Conservation (phyloP, 2,888 invertebrate genomes). For the Alloscopus bannaensis region DNA sequence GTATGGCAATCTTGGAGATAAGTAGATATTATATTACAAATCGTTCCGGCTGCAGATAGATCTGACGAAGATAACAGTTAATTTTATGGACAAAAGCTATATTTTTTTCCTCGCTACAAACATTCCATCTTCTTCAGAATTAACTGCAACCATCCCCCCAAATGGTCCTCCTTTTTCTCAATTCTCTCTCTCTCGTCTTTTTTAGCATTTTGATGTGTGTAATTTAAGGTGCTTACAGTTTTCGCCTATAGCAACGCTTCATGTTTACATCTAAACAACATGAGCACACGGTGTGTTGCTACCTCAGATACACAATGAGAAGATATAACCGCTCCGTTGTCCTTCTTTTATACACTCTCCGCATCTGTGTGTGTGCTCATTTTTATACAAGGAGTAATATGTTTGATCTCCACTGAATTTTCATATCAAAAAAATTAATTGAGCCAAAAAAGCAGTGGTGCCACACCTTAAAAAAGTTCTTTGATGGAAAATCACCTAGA, state of each 20-base stretch:
- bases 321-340: background rate
- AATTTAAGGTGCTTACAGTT: slow-evolving; percentile 49
- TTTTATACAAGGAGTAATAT: slow-evolving; percentile 20
- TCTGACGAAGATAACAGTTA: slow-evolving; percentile 26
- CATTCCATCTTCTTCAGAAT: background rate
- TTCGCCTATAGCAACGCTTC: slow-evolving; percentile 39
- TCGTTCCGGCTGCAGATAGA: no score
- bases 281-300: slow-evolving; percentile 31
- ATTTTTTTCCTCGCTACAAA: background rate
- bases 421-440: slow-evolving; percentile 64
- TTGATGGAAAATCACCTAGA: slow-evolving; percentile 56
- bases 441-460: slow-evolving; percentile 54
- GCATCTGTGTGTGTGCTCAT: slow-evolving; percentile 33
- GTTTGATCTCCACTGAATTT: slow-evolving; percentile 46
- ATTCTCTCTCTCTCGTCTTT: slow-evolving; percentile 16
- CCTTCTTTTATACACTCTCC: background rate
- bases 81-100: slow-evolving; percentile 39
- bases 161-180: background rate
- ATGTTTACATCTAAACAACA: slow-evolving; percentile 46
- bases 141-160: slow-evolving; percentile 8
- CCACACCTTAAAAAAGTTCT: slow-evolving; percentile 61
- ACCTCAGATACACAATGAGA: slow-evolving; percentile 45
- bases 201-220: slow-evolving; percentile 6
- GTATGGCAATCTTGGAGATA: no score
- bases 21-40: no score